These are phyloP conservation scores for Rhadinocentrus ornatus DNA, from an alignment of 2,797 vertebrate species.

Conservation along the genomic window DNA sequence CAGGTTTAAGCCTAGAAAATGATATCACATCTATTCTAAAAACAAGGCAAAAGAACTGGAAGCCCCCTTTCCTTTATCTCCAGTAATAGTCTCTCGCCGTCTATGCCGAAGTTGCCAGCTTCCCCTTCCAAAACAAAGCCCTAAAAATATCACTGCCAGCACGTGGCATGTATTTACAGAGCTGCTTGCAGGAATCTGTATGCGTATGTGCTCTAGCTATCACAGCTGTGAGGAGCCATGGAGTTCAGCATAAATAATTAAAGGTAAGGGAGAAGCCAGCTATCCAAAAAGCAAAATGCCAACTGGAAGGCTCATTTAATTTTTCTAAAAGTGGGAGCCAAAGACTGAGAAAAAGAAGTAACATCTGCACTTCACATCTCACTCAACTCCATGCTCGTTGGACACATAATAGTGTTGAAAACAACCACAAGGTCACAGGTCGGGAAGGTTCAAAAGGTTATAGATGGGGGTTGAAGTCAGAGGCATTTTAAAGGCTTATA, in stretches of 20 bases:
- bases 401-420: conserved; percentile 43
- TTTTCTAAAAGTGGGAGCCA: conserved; percentile 29
- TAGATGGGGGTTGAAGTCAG: conserved; percentile 62
- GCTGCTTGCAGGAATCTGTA: conserved; percentile 16
- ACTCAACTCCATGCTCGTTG: conserved; percentile 15
- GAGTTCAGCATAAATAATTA: conserved; percentile 79
- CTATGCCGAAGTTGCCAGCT: conserved; percentile 65
- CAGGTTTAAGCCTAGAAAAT: conserved; percentile 44
- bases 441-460: conserved; percentile 50
- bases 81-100: conserved; percentile 66
- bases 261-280: conserved; percentile 52
- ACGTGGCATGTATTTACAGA: conserved; percentile 70
- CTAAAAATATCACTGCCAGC: conserved; percentile 74
- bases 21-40: conserved; percentile 43
- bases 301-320: conserved; percentile 64
- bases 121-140: conserved; percentile 69
- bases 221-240: conserved; percentile 67
- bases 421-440: conserved; percentile 44
- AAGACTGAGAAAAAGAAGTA: conserved; percentile 44
- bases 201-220: conserved; percentile 37
- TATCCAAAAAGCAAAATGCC: conserved; percentile 70
- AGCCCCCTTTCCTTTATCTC: conserved; percentile 66
- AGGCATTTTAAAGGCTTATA: conserved; percentile 57
- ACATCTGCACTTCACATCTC: conserved; percentile 57
- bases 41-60: conserved; percentile 29